Base-by-base conservation (phyloP, 2,888 invertebrate species). In the Oscheius myriophilus region DNA sequence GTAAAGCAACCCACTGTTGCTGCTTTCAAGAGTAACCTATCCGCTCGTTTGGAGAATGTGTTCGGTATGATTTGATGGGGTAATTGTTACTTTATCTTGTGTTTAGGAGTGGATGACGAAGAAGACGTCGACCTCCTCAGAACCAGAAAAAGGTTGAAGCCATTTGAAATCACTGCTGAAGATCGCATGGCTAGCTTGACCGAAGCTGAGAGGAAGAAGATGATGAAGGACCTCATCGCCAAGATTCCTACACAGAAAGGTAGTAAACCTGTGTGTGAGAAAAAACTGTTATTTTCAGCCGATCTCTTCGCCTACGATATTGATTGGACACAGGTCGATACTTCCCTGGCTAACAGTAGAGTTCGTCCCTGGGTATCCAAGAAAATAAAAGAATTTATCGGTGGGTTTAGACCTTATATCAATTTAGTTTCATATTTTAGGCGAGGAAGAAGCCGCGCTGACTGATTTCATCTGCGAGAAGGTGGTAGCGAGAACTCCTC, bases 401-500 rank as follows among this genome's bases (percentile, higher is more conserved):
- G 75, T 53, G 12, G 43, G 21, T 6, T 26, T 21, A 2, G n/a
- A 23, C 3, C 16, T 53, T 7, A 6, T 53, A 3, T 18, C 6
- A 4, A 18, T 53, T 18, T 16, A 16, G 25, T 53, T 53, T 16
- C 2, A 6, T 4, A 64, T 67, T 62, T 64, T 58, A 26, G 74
- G 98, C 45, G 98, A 99, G 89, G 97, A 97, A 21, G 98, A 98
- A 88, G 94, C 94, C 41, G 95, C 96, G 16, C 90, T 98, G 64
- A 95, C 96, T n/a, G 96, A 97, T 90, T 98, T 98, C 89, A 97
- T 99, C 87, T 97, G 96, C 89, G 94, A 95, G 86, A 97, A 97
- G 90, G 94, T 99, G 79, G 90, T 95, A 88, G 93, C 93, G 21
- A 93, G 95, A 73, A 93, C 93, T 85, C 91, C 93, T 79, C 97